Conservation (phyloP, 2,113 vertebrate species). For the Himantopus leucocephalus region DNA sequence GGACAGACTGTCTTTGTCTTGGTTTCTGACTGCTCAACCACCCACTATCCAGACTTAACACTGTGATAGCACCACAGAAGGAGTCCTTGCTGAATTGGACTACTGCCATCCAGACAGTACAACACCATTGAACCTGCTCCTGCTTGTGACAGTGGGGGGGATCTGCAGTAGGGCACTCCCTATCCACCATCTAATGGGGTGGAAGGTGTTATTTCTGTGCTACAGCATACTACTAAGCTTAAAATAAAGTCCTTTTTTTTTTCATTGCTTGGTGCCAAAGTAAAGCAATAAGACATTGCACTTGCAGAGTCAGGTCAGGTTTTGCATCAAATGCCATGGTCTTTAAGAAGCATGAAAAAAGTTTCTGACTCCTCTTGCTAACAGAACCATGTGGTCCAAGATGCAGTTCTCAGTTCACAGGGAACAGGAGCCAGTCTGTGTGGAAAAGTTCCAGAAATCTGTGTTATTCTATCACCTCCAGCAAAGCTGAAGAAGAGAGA, state of each 20-base stretch:
- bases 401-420: background rate
- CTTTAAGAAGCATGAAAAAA: background rate
- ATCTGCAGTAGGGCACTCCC: background rate
- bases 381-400: background rate
- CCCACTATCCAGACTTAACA: background rate
- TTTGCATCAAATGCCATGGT: background rate
- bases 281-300: background rate
- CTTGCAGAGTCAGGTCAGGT: background rate
- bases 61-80: background rate
- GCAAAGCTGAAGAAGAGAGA: background rate
- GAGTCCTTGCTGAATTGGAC: background rate
- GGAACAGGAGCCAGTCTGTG: background rate
- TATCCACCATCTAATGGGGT: background rate
- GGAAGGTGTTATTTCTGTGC: background rate
- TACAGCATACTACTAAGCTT: background rate
- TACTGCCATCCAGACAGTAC: background rate
- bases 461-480: background rate
- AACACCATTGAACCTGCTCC: background rate
- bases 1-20: background rate
- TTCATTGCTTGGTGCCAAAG: background rate
- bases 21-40: background rate
- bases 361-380: background rate
- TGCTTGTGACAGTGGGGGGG: background rate
- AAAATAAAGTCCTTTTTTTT: background rate
- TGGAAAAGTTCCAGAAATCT: background rate